Evolutionary conservation across 2,888 invertebrate genomes (phyloP).

Genomic region (Troides oblongomaculatus): DNA sequence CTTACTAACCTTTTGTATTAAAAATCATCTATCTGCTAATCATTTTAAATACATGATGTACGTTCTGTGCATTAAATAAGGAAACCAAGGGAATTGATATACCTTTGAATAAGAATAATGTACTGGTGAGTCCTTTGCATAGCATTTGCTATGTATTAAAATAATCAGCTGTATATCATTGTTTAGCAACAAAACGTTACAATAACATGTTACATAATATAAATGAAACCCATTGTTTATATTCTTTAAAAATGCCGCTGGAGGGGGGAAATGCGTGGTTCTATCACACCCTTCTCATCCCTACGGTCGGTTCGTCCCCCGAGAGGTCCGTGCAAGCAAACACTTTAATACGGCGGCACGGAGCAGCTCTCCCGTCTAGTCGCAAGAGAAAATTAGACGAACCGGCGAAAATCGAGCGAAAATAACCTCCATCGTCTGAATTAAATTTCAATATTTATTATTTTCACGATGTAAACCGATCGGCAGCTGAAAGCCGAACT

Average conservation of each 20-base stretch:
- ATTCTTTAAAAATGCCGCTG: constrained; percentile 2
- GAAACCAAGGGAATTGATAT: background rate
- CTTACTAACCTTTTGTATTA: background rate
- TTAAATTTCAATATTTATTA: constrained; percentile 24
- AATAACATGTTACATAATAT: constrained; percentile 11
- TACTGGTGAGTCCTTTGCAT: background rate
- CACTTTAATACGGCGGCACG: constrained; percentile 51
- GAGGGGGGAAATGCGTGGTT: background rate
- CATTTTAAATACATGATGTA: background rate
- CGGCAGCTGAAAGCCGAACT: constrained; percentile 6
- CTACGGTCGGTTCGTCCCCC: constrained; percentile 33
- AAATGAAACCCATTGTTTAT: constrained; percentile 23
- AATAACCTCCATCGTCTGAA: constrained; percentile 14
- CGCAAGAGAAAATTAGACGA: constrained; percentile 38
- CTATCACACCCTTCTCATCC: constrained; percentile 24
- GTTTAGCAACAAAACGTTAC: background rate
- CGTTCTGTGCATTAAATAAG: background rate
- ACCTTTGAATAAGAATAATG: background rate
- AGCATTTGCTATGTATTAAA: background rate
- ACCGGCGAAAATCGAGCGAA: constrained; percentile 21
- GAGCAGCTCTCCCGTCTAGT: constrained; percentile 47
- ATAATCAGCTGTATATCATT: background rate
- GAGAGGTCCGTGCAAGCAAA: constrained; percentile 47
- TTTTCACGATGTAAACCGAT: constrained; percentile 9
- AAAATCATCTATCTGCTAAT: background rate